A percentile compares a stretch with the other conserved stretches of the same genome.
Evolutionary conservation across 1,140 invertebrate species (phyloP).

Genomic region (Lepidurus apus): DNA sequence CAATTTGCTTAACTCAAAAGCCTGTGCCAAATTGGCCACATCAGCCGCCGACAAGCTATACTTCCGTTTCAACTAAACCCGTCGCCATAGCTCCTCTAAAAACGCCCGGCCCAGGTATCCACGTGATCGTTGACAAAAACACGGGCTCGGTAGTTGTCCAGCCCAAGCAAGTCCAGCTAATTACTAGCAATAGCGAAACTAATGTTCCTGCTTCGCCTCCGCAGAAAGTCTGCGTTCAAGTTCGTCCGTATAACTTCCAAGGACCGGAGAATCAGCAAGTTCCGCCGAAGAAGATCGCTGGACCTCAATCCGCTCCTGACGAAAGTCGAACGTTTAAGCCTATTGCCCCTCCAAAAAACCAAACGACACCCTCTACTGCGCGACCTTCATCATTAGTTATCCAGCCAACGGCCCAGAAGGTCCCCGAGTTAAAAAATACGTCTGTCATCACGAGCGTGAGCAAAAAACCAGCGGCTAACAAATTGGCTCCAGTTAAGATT

Average conservation of each 20-base stretch:
- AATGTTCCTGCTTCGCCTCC: neutral
- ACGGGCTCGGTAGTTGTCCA: neutral
- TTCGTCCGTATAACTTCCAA: neutral
- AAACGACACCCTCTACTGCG: neutral
- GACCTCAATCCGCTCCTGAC: neutral
- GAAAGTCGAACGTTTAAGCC: conserved; percentile 15
- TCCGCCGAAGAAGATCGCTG: neutral
- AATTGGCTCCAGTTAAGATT: neutral
- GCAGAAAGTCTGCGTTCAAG: neutral
- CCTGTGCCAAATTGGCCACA: neutral
- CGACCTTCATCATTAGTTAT: neutral
- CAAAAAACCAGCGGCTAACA: neutral
- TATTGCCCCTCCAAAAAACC: neutral
- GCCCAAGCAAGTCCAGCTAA: neutral
- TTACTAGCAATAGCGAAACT: neutral
- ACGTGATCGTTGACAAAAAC: neutral
- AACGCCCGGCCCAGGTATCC: neutral
- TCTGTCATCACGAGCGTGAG: neutral
- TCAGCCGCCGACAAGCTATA: neutral
- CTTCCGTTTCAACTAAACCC: neutral
- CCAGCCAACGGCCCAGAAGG: neutral
- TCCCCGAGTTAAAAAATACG: neutral
- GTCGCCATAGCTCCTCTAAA: neutral
- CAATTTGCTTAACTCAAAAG: neutral
- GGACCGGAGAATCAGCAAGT: neutral